These are phyloP conservation scores for Heliconius erato DNA, from an alignment of 2,888 invertebrate genomes.

Conservation along the genomic window DNA sequence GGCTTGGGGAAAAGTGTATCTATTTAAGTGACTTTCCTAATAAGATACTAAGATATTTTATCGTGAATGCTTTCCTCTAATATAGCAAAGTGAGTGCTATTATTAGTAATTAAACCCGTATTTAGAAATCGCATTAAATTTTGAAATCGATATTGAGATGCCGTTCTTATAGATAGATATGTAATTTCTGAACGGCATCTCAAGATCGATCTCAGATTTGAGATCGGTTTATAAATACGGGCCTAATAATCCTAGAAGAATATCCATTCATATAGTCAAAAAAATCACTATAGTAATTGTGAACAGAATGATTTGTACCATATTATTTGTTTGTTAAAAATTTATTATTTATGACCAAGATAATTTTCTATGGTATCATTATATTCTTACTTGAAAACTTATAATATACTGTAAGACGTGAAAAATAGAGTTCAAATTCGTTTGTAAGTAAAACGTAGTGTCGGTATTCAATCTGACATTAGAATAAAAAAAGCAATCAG, in stretches of 20 bases:
- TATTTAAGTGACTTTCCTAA: too few species aligned
- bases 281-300: slow-evolving; percentile 16
- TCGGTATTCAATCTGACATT: slow-evolving; percentile 31
- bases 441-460: not conserved
- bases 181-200: too few species aligned
- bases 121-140: too few species aligned
- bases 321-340: slow-evolving; percentile 19
- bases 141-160: too few species aligned
- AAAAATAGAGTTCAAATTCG: slow-evolving; percentile 31
- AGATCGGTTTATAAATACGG: too few species aligned
- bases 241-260: not conserved
- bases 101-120: too few species aligned
- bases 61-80: too few species aligned
- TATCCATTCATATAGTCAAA: slow-evolving; percentile 21
- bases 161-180: too few species aligned
- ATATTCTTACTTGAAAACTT: not conserved
- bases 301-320: slow-evolving; percentile 25
- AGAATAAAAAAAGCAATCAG: slow-evolving; percentile 32
- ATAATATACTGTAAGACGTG: not conserved
- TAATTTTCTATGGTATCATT: not conserved
- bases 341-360: slow-evolving; percentile 36
- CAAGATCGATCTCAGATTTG: too few species aligned
- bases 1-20: too few species aligned
- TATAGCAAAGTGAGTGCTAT: too few species aligned
- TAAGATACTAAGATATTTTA: too few species aligned